Evolutionary conservation across 2,113 vertebrate species (phyloP), one percentile per base, ranked within the genome.

Genomic region (Tricholaema leucomelas): DNA sequence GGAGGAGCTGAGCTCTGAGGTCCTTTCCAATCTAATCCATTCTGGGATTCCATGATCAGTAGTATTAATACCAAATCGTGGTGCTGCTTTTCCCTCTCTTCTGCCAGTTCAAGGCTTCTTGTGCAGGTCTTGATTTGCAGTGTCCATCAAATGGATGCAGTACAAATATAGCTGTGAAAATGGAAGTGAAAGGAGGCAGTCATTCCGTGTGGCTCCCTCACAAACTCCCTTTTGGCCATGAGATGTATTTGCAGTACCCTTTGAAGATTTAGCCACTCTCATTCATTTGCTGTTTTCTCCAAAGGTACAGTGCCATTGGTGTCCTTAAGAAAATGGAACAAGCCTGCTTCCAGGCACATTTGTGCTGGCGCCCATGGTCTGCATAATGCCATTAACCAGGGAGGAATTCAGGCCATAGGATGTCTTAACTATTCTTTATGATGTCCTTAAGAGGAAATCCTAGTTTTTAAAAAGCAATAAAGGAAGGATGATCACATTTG

Each of bases 381-480:
- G 54, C 19, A 25, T 79, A 76, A 70, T 61, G 30, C 58, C 72
- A 52, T 91, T 87, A 92, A 70, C 10, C 36, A 27, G 19, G 66
- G 33, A 38, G 66, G 65, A 71, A 52, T 93, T 91, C 64, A 82
- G 24, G 38, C n/a, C 69, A 7, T 85, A 58, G 72, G 38, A 61
- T 80, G 8, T 65, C 69, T 78, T 48, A 90, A 36, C 58, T 78
- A 38, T 84, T 84, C 73, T 88, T 93, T 95, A 82, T 86, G 54
- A 85, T 90, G 52, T 72, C 48, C 73, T 90, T 91, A n/a, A 84
- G 77, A 90, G 65, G 44, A 83, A 88, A 94, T 81, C 50, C 82
- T 78, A 30, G 20, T 52, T 95, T 91, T 92, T 23, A 77, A 48
- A 65, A 85, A 91, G 95, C 44, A 81, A 91, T 91, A 91, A 90